Evolutionary conservation across 2,113 vertebrate genomes (phyloP), one percentile per base, ranked within the genome.

Genomic region (Tinamus guttatus): DNA sequence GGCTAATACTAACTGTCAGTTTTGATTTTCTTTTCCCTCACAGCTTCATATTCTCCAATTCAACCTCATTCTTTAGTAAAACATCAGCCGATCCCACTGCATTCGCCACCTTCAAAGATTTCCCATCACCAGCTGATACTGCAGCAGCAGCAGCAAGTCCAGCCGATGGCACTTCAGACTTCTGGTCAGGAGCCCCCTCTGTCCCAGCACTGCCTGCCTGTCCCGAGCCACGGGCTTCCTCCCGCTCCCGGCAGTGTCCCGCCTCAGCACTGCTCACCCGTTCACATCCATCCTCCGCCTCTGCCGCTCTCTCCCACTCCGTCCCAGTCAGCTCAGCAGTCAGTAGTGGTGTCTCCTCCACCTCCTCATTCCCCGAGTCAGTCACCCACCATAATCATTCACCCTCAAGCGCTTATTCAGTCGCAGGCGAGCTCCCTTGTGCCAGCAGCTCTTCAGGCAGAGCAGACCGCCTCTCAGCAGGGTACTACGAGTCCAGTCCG

Each of bases 91-190:
- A 97, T 98, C 89, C 97, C 98, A 60, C 97, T 98, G 89, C 98
- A 98, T 97, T 98, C 94, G 24, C 97, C 85, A 76, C 96, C 98
- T 90, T 97, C 98, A 85, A 99, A 98, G 92, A 96, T 98, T 94
- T 98, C 99, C 18, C 98, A 99, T 87, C 99, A 99, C 96, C 99
- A 99, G 93, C 98, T 99, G 96, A 98, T 99, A 87, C 43, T 99
- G 89, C 99, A 99, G 34, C 98, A 98, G 95, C 99, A 98, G 95
- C 95, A 98, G 95, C 99, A 99, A 76, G 98, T 99, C 77, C 99
- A 99, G 93, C 98, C 99, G 19, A 98, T 99, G 13, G 97, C 99
- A 25, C 98, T 99, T 73, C 98, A 98, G 94, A 98, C 98, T 85
- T 93, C 98, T 27, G 92, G 95, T 60, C 98, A 97, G 93, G 98